A percentile compares a stretch with the other conserved stretches of the same genome.
These are phyloP conservation scores for Cyrtonyx montezumae DNA, from an alignment of 2,113 vertebrate species.

Conservation along the genomic window DNA sequence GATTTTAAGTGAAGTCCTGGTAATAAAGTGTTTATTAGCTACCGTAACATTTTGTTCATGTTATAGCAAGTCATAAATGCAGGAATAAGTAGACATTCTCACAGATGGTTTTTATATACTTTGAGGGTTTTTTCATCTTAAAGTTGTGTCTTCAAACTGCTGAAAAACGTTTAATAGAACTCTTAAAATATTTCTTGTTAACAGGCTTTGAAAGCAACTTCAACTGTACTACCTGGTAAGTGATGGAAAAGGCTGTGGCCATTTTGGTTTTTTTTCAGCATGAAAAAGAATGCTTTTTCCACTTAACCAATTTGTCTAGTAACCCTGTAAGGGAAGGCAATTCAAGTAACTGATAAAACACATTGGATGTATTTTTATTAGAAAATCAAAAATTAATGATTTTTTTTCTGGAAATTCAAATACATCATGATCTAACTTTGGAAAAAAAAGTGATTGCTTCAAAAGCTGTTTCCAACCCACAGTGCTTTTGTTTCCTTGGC, in stretches of 20 bases:
- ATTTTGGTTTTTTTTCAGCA: neutral
- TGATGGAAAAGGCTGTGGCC: neutral
- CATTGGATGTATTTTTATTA: neutral
- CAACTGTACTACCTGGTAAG: constrained; percentile 78
- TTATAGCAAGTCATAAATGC: neutral
- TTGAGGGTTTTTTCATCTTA: neutral
- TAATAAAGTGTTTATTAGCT: neutral
- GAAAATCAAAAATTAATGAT: neutral
- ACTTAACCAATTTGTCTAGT: neutral
- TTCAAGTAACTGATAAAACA: neutral
- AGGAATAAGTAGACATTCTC: neutral
- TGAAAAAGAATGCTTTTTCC: neutral
- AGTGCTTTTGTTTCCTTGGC: neutral
- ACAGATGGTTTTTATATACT: accelerated
- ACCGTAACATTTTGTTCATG: neutral
- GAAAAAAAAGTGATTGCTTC: neutral
- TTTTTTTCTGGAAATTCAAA: neutral
- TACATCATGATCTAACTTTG: neutral
- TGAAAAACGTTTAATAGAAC: neutral
- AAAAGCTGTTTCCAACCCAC: neutral
- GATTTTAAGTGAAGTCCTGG: neutral
- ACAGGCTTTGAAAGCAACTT: constrained; percentile 73
- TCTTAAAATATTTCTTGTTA: constrained; percentile 22
- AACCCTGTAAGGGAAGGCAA: neutral
- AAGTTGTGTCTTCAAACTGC: neutral